Base-by-base conservation (phyloP, 1,140 invertebrate genomes). In the Macrobrachium rosenbergii region DNA sequence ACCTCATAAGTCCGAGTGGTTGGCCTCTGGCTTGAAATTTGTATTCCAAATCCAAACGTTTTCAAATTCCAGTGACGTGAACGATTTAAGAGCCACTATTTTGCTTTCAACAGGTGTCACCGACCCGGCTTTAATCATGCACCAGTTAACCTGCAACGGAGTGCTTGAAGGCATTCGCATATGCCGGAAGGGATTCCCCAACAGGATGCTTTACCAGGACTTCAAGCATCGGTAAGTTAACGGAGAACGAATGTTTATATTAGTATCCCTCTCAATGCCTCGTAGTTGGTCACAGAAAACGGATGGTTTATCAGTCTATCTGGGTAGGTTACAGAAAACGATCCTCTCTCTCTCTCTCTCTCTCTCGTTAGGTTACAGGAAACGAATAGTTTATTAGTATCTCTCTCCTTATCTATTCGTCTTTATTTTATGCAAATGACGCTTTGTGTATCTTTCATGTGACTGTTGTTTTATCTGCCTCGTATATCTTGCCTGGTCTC, bases 81-180 rank as follows among this genome's bases (percentile, higher is more conserved):
- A 37, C 3, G 28, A 64, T 78, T 8, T 79, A 72, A 28, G 21
- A 28, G 14, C 45, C 63, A 17, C 59, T 63, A 21, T 67, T 62
- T 19, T 63, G n/a, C n/a, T 67, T 37, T 37, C 60, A n/a, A 19
- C 87, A 83, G 89, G 89, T 86, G 64, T 92, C 67, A 91, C 92
- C 85, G 92, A 92, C 79, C 90, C 92, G 17, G 83, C 89, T 11
- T 90, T 93, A 60, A 94, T 94, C 64, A 90, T 92, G 69, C 91
- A 94, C 91, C 94, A 94, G 91, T 91, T 94, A 60, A 93, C 93
- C 79, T 94, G 94, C 92, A 94, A 94, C 90, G 94, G 94, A 91
- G 94, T 94, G 84, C 91, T 94, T 93, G 94, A 94, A 91, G 94
- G 94, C 79, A 94, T 94, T 90, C 93, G 94, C 91, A 94, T 94